These are phyloP conservation scores for Propithecus coquereli DNA, from an alignment of 2,113 vertebrate species.

Conservation along the genomic window DNA sequence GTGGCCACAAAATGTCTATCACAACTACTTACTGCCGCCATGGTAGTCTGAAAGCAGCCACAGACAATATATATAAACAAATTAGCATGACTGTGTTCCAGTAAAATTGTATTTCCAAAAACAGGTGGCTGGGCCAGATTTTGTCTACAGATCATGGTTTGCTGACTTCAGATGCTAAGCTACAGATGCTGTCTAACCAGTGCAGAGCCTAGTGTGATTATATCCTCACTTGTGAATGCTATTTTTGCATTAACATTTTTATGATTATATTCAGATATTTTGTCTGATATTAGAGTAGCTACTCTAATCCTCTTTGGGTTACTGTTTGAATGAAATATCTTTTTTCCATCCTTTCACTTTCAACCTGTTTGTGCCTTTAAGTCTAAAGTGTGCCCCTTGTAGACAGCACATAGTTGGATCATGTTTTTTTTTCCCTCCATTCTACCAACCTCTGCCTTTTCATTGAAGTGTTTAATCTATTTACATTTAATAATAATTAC, in stretches of 20 bases:
- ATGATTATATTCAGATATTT: not conserved
- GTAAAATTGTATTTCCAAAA: not conserved
- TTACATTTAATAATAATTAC: not conserved
- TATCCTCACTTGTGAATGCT: not conserved
- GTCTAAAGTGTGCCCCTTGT: not conserved
- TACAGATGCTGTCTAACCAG: not conserved
- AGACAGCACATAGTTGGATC: not conserved
- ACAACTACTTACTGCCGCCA: not conserved
- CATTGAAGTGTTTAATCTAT: not conserved
- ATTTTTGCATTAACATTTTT: not conserved
- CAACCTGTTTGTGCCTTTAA: not conserved
- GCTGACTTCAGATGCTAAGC: not conserved
- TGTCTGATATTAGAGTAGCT: not conserved
- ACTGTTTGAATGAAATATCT: not conserved
- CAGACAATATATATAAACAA: not conserved
- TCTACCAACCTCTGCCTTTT: not conserved
- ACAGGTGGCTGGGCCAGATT: not conserved
- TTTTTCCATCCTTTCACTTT: not conserved
- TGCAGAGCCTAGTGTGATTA: not conserved
- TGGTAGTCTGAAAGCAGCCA: not conserved
- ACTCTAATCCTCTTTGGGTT: not conserved
- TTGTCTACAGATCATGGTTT: not conserved
- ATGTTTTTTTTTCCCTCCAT: not conserved
- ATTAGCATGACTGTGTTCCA: not conserved
- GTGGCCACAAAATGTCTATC: not conserved